Evolutionary conservation across 2,888 invertebrate genomes (phyloP).

Genomic region (Eueremaeus valkanovi): DNA sequence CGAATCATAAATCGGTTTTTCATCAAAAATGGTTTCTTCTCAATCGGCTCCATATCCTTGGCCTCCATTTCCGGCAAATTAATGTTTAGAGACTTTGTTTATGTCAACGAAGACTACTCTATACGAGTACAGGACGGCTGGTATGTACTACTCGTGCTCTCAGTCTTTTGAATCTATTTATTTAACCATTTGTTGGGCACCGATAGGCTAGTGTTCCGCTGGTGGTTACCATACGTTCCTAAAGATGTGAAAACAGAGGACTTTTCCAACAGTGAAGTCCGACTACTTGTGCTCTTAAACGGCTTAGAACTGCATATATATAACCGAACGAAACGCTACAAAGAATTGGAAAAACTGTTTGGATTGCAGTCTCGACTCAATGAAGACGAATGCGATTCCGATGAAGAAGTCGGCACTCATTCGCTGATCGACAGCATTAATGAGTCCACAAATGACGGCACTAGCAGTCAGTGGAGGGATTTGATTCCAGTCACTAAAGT

Average conservation of each 20-base stretch:
- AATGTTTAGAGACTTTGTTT: constrained; percentile 94
- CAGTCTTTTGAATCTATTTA: background rate
- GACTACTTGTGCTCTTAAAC: constrained; percentile 82
- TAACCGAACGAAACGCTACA: constrained; percentile 83
- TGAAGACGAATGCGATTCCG: background rate
- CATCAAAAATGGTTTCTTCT: constrained; percentile 43
- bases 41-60: constrained; percentile 69
- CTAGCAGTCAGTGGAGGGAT: constrained; percentile 85
- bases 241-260: constrained; percentile 70
- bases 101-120: constrained; percentile 88
- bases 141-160: constrained; percentile 47
- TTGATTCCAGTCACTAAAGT: constrained; percentile 93
- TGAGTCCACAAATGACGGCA: constrained; percentile 47
- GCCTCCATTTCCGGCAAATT: constrained; percentile 96
- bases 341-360: constrained; percentile 79
- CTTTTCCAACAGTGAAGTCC: constrained; percentile 88
- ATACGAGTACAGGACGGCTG: constrained; percentile 92
- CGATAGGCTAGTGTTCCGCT: constrained; percentile 75
- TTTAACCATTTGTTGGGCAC: background rate
- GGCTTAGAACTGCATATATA: constrained; percentile 93
- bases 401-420: constrained; percentile 25
- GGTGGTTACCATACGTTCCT: constrained; percentile 94
- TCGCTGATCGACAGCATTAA: constrained; percentile 50
- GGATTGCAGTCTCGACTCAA: constrained; percentile 58
- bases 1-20: constrained; percentile 81